Conservation (phyloP, 2,797 vertebrate genomes). For the Vultur gryphus region DNA sequence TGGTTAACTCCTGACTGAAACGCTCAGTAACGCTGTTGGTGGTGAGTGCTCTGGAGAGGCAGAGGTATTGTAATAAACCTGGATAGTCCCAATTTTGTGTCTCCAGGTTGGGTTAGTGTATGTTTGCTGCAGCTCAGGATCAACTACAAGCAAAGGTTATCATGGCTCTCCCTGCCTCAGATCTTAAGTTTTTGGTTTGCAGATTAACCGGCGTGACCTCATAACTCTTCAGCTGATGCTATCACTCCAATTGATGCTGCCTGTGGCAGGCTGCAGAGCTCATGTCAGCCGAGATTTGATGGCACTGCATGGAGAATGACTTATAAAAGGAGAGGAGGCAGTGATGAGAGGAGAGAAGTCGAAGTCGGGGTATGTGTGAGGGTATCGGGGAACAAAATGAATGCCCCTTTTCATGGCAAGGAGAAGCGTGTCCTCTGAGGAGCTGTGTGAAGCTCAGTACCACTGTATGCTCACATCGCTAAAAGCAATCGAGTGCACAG, state of each 20-base stretch:
- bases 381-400: neutral
- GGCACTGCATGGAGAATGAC: neutral
- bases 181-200: neutral
- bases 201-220: neutral
- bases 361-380: neutral
- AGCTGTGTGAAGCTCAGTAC: neutral
- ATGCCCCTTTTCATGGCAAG: neutral
- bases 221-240: neutral
- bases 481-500: neutral
- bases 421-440: neutral
- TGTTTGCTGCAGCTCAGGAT: neutral
- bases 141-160: neutral
- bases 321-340: neutral
- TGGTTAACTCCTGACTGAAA: neutral
- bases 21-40: neutral
- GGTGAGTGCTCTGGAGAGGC: neutral
- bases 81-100: neutral
- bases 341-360: neutral
- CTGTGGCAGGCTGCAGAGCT: neutral
- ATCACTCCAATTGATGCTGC: neutral
- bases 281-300: neutral
- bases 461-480: rapidly evolving
- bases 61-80: neutral
- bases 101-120: neutral
- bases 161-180: neutral